phyloP scores from a whole-genome alignment of 1,140 invertebrate genomes.

The Nasonia longicornis region DNA sequence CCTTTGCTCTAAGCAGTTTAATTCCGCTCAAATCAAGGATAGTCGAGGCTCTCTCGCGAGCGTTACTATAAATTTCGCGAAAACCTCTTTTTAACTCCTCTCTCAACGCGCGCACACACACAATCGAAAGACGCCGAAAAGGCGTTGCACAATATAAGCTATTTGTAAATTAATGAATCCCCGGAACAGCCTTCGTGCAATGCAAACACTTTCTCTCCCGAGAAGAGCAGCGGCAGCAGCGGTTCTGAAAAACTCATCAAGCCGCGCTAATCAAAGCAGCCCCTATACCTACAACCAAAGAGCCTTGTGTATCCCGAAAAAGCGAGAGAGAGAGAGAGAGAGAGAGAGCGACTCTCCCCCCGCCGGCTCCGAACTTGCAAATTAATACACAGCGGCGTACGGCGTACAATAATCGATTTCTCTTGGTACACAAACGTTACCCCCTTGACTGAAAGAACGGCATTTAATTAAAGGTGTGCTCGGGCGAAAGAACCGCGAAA shows the following conservation, averaged over 20 bases:
- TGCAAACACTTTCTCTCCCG: background rate
- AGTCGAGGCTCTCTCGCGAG: no score
- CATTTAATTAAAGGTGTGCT: constrained; percentile 16
- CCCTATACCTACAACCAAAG: background rate
- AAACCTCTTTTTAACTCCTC: background rate
- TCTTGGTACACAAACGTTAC: background rate
- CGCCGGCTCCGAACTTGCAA: background rate
- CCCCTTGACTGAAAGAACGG: background rate
- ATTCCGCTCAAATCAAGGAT: no score
- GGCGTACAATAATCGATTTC: constrained; percentile 20
- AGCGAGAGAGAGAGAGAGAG: background rate
- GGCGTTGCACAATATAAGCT: background rate
- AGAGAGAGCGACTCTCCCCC: background rate
- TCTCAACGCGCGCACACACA: background rate
- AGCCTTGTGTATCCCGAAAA: background rate
- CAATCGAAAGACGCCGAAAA: background rate
- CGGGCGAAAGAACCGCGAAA: background rate
- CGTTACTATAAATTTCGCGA: background rate
- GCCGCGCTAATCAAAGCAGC: background rate
- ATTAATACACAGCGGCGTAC: constrained; percentile 1
- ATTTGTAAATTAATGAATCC: constrained; percentile 2
- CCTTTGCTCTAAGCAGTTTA: no score
- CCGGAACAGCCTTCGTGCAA: background rate
- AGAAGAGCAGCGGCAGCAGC: background rate
- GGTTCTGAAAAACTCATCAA: constrained; percentile 9